Evolutionary conservation across 2,888 invertebrate genomes (phyloP).

Genomic region (Myopa testacea): DNA sequence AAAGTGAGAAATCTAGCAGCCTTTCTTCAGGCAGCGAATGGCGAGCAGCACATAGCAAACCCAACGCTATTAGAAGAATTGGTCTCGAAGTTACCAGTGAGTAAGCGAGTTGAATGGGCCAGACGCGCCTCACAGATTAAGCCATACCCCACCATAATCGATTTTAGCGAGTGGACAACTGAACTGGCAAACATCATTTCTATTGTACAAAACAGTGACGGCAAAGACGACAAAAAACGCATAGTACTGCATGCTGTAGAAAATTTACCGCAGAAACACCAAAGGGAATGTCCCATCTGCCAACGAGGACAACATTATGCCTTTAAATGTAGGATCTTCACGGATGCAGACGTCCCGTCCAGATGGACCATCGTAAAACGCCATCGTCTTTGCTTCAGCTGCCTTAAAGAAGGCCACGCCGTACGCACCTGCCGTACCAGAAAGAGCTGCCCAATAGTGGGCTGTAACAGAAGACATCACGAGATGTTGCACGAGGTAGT

Average conservation of each 20-base stretch:
- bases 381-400: neutral
- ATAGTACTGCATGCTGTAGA: neutral
- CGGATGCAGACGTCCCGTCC: neutral
- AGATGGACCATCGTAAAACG: neutral
- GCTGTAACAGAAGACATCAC: neutral
- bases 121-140: neutral
- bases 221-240: neutral
- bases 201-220: neutral
- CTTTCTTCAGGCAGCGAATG: too few species aligned
- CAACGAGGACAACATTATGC: neutral
- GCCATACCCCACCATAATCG: neutral
- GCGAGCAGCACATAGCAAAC: too few species aligned
- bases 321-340: neutral
- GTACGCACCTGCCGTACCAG: neutral
- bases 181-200: neutral
- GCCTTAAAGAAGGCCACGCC: neutral
- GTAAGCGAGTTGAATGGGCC: neutral
- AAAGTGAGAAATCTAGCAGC: too few species aligned
- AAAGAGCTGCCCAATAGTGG: neutral
- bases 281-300: neutral
- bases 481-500: neutral
- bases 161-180: neutral
- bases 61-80: neutral
- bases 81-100: neutral
- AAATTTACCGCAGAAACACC: neutral